Evolutionary conservation across 2,113 vertebrate species (phyloP).

Genomic region (Cyanistes caeruleus): DNA sequence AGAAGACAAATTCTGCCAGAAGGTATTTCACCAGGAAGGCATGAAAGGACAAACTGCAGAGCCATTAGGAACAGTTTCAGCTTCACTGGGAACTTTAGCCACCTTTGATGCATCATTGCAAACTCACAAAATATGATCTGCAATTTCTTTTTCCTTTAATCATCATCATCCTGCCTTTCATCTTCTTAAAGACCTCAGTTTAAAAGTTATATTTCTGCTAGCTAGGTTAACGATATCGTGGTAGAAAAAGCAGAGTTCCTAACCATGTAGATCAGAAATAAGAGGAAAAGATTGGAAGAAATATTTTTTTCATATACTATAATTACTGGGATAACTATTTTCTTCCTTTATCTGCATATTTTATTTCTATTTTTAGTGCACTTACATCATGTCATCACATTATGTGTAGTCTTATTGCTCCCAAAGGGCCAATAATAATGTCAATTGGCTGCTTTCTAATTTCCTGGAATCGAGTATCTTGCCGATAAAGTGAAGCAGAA

Average conservation of each 20-base stretch:
- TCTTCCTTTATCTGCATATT: not conserved
- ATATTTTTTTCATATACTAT: not conserved
- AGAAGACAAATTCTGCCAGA: not conserved
- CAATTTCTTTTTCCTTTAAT: not conserved
- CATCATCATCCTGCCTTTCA: not conserved
- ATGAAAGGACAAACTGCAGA: not conserved
- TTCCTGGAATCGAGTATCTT: not conserved
- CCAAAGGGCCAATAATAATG: not conserved
- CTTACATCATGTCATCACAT: not conserved
- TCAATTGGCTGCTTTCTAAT: not conserved
- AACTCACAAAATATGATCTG: not conserved
- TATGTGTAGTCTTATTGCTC: not conserved
- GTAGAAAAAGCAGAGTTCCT: not conserved
- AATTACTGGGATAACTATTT: not conserved
- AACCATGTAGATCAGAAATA: not conserved
- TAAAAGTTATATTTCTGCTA: not conserved
- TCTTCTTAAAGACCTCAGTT: not conserved
- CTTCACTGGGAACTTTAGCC: not conserved
- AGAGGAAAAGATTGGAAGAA: not conserved
- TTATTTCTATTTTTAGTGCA: not conserved
- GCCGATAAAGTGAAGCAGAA: not conserved
- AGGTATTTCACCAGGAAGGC: not conserved
- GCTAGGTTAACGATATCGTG: not conserved
- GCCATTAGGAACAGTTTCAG: not conserved
- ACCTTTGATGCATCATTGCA: not conserved